These are phyloP conservation scores for Liopterus haemorrhoidalis DNA, from an alignment of 2,888 invertebrate genomes.

Conservation along the genomic window DNA sequence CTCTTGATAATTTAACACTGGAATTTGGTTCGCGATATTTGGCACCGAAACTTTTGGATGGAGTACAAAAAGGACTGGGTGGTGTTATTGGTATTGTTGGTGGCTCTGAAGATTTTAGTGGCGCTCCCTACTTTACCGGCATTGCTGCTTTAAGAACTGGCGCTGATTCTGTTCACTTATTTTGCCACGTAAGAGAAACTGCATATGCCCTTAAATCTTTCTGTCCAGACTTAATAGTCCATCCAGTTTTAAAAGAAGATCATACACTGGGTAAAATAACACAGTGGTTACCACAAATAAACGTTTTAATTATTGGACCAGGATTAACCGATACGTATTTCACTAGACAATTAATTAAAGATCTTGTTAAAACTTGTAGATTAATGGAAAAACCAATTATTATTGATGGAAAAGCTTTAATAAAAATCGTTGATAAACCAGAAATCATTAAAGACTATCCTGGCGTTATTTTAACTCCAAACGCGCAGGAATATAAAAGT, in stretches of 20 bases:
- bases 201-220: conserved; percentile 89
- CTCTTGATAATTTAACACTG: no score
- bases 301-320: conserved; percentile 85
- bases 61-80: conserved; percentile 80
- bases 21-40: no score
- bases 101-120: conserved; percentile 92
- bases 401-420: conserved; percentile 87
- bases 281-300: conserved; percentile 78
- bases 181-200: conserved; percentile 82
- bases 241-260: conserved; percentile 69
- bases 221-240: conserved; percentile 95
- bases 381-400: conserved; percentile 67
- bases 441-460: conserved; percentile 63
- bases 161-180: conserved; percentile 87
- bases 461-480: conserved; percentile 78
- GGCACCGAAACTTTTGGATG: conserved; percentile 59
- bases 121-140: conserved; percentile 94
- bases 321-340: conserved; percentile 64
- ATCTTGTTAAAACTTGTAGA: conserved; percentile 59
- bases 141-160: conserved; percentile 86
- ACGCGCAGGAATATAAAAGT: conserved; percentile 79
- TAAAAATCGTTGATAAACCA: conserved; percentile 63
- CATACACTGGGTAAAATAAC: conserved; percentile 60
- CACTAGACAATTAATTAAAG: conserved; percentile 38
- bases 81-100: conserved; percentile 92